A percentile compares a stretch with the other conserved stretches of the same genome.
phyloP scores from a whole-genome alignment of 2,113 vertebrate species.

The Perca flavescens region DNA sequence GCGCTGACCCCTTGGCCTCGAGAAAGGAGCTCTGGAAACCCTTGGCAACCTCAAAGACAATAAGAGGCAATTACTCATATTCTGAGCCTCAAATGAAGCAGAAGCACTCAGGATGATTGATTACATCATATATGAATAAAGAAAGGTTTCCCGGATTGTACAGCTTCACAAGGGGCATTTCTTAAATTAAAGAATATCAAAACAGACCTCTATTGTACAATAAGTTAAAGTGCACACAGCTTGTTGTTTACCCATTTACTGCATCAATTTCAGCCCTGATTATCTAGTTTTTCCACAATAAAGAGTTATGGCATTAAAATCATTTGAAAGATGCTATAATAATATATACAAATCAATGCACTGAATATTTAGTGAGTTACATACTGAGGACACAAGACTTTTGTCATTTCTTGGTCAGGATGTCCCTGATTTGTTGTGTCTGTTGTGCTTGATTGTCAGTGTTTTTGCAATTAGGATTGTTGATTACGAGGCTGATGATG shows the following conservation, averaged over 20 bases:
- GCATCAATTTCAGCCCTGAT: neutral
- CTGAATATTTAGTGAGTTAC: neutral
- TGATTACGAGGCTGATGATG: neutral
- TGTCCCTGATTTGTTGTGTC: slow-evolving; percentile 12
- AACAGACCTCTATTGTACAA: slow-evolving; percentile 12
- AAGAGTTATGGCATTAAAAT: neutral
- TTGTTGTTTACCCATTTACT: neutral
- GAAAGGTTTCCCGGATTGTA: slow-evolving; percentile 31
- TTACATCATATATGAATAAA: slow-evolving; percentile 60
- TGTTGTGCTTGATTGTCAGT: neutral
- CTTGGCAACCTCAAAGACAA: slow-evolving; percentile 75
- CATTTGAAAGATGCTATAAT: neutral
- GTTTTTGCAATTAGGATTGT: neutral
- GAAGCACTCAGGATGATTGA: slow-evolving; percentile 70
- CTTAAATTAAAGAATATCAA: slow-evolving; percentile 31
- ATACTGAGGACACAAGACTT: neutral
- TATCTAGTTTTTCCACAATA: neutral
- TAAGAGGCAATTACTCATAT: slow-evolving; percentile 76
- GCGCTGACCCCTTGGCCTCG: slow-evolving; percentile 70
- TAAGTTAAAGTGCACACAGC: slow-evolving; percentile 1
- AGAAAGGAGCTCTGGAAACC: slow-evolving; percentile 64
- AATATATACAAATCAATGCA: neutral
- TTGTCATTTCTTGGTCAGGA: slow-evolving; percentile 12
- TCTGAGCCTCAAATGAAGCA: slow-evolving; percentile 65
- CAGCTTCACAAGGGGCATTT: slow-evolving; percentile 21